Conservation (phyloP, 2,113 vertebrate genomes). For the Platycercus adscitus region DNA sequence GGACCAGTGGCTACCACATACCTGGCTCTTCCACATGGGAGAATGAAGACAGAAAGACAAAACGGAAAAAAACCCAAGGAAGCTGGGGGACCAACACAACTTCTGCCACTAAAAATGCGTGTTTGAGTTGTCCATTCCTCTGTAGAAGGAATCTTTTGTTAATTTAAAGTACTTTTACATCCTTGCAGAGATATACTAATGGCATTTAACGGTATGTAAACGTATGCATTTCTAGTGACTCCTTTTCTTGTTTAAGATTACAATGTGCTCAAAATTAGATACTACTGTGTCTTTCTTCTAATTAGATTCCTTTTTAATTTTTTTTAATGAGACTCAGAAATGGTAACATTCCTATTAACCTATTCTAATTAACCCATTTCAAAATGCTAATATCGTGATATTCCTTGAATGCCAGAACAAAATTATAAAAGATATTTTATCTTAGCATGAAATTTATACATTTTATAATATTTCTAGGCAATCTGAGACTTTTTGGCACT, state of each 20-base stretch:
- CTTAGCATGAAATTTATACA: not conserved
- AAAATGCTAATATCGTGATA: not conserved
- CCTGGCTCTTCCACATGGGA: fast-evolving
- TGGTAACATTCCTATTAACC: not conserved
- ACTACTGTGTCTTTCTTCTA: not conserved
- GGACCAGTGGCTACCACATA: not conserved
- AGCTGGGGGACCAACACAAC: not conserved
- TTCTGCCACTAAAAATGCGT: not conserved
- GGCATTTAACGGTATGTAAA: not conserved
- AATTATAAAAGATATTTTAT: not conserved
- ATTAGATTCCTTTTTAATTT: not conserved
- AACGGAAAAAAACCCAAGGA: not conserved
- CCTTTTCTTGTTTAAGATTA: not conserved
- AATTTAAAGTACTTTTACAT: not conserved
- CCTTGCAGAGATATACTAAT: not conserved
- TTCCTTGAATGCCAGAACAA: not conserved
- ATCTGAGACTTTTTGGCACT: not conserved
- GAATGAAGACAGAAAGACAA: not conserved
- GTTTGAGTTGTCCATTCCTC: not conserved
- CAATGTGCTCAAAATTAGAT: not conserved
- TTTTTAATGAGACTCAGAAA: not conserved
- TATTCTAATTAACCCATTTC: not conserved
- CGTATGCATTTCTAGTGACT: not conserved
- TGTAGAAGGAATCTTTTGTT: not conserved
- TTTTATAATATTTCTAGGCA: not conserved